Base-by-base conservation (phyloP, 2,888 invertebrate genomes). In the Polydrusus cervinus region DNA sequence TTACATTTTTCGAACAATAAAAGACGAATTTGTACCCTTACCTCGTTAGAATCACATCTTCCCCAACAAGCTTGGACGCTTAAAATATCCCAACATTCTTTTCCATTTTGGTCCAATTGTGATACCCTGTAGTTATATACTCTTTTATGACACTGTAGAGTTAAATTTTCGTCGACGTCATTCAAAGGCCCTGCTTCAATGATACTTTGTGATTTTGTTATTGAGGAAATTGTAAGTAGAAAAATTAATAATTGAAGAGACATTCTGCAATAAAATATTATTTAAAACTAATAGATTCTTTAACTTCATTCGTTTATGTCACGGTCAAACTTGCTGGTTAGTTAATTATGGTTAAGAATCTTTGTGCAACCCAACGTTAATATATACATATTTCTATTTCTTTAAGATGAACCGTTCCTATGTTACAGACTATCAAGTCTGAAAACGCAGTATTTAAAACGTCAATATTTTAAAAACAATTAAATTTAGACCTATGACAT, bases 1-100 rank as follows among this genome's bases (percentile, higher is more conserved):
- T n/a, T n/a, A n/a, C 5, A 25, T 3, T 5, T 25, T 1, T 25
- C 25, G 25, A 25, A 25, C 1, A 25, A 3, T 25, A 25, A 3
- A 3, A 25, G 25, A 5, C 1, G 5, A 25, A 1, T 25, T 5
- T 25, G 34, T 34, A 1, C 6, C 7, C 34, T 34, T 34, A 95
- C 95, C 90, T 95, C 95, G 84, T 93, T 93, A 0, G 95, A 94
- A 84, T 95, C 94, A 83, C 95, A 96, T 64, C 94, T 88, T 16
- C 95, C 95, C 89, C 94, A 94, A 84, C 95, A 95, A 0, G 94
- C 92, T 84, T 92, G 91, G 0, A 95, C 93, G 47, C 91, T 91
- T 11, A 95, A 90, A 66, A 89, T 89, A 82, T 94, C 95, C 92
- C 93, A 93, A 84, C 95, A 95, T 73, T 90, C 90, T 13, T 90